A percentile compares a stretch with the other conserved stretches of the same genome.
Conservation (phyloP, 2,888 invertebrate genomes). For the Punctoribates punctum region DNA sequence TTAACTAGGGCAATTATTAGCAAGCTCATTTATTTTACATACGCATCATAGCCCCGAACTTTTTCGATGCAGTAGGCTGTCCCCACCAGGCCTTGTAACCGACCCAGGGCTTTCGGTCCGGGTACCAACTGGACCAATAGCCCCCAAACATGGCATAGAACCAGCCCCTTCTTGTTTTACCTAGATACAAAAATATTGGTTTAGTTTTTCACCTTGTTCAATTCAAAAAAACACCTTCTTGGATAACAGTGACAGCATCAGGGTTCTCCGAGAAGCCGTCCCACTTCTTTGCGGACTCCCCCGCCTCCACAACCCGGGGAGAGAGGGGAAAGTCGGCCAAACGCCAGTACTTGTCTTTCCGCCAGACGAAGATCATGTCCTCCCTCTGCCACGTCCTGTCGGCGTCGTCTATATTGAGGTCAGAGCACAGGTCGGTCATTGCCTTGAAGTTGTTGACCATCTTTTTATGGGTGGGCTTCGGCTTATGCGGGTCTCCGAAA, state of each 20-base stretch:
- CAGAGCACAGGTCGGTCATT: neutral
- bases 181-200: neutral
- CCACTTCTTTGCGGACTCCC: neutral
- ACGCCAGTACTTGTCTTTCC: neutral
- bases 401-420: slow-evolving; percentile 13
- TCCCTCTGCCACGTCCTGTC: neutral
- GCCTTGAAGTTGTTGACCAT: neutral
- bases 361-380: neutral
- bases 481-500: neutral
- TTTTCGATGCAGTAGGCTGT: neutral
- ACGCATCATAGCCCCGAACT: slow-evolving; percentile 22
- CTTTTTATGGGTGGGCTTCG: neutral
- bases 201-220: too few relatives aligned
- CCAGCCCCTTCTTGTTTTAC: neutral
- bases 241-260: neutral
- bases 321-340: neutral
- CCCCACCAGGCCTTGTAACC: slow-evolving; percentile 27
- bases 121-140: slow-evolving; percentile 26
- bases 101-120: slow-evolving; percentile 6
- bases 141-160: slow-evolving; percentile 15
- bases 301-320: neutral
- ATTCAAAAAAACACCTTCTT: neutral
- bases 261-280: neutral
- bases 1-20: too few relatives aligned
- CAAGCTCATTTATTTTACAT: neutral